Base-by-base conservation (phyloP, 2,888 invertebrate genomes). In the Smittia aterrima region DNA sequence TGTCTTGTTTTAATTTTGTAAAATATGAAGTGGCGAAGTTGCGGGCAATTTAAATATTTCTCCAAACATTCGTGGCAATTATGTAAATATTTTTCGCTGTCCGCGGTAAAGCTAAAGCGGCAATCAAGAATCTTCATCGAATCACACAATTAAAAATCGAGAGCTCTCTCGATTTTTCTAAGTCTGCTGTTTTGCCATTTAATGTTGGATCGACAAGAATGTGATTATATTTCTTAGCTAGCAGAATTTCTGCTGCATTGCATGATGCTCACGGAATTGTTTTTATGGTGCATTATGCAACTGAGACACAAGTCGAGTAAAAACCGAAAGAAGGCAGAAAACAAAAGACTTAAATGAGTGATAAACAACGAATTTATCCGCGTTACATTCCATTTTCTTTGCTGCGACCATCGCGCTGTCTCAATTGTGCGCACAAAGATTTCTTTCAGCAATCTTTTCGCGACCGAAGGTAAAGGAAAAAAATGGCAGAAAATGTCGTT, bases 311-410 rank as follows among this genome's bases (percentile, higher is more conserved):
- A 16, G 18, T n/a, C n/a, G n/a, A n/a, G n/a, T 22, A 24, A 58
- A 58, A 22, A 58, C 13, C 58, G 6, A 18, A 24, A 18, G 58
- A 58, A 18, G 20, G 16, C 3, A 18, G 16, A 27, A 32, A 54
- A 71, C 70, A 71, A 71, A 71, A 71, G 70, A 54, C 70, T 71
- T 71, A 53, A 71, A 71, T 71, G 70, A 71, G 70, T 71, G 70
- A 71, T 71, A 71, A 71, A 71, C 54, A 71, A 54, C 70, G 70
- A 68, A 68, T 38, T 38, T 27, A 66, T 32, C 38, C 66, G 66
- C 66, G 38, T 40, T 40, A 16, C 47, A 47, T 47, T 47, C 4
- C 13, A 16, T 47, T 47, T 16, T 47, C 16, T 47, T 47, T 47
- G 47, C 3, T 47, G 11, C 47, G 38, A 38, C 7, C 47, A 11